Percentiles rank a stretch among this genome's conserved stretches.
Evolutionary conservation across 92 coral and sea anemone genomes (phyloP).

Genomic region (Zoanthus gigantus): DNA sequence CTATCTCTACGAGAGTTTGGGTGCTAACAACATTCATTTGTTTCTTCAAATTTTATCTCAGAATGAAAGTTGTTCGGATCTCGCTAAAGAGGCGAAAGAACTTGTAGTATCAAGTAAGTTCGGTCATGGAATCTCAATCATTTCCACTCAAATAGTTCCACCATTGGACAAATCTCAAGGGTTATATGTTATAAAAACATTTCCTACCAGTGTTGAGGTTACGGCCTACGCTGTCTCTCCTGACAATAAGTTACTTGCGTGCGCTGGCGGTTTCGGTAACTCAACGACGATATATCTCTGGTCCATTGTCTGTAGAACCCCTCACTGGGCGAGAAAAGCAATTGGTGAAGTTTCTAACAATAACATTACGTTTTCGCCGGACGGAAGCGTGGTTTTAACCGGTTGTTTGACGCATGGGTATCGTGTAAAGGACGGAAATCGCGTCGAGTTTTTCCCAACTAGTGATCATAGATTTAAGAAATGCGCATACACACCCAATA

Average conservation of each 20-base stretch:
- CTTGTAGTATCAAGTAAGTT: not conserved
- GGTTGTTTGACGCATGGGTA: slow-evolving; percentile 32
- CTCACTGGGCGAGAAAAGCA: slow-evolving; percentile 21
- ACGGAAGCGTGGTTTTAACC: slow-evolving; percentile 9
- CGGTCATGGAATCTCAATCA: not conserved
- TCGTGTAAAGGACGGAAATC: slow-evolving; percentile 34
- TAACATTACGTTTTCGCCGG: slow-evolving; percentile 35
- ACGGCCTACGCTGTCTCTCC: slow-evolving; percentile 28
- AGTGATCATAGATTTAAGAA: slow-evolving; percentile 13
- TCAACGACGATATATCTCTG: slow-evolving; percentile 18
- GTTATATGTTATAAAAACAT: slow-evolving; percentile 7
- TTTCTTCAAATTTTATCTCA: slow-evolving; percentile 22
- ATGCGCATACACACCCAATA: slow-evolving; percentile 16
- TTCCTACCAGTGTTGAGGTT: slow-evolving; percentile 6
- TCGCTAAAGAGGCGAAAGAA: not conserved
- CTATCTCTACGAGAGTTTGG: not conserved
- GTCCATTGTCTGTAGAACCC: slow-evolving; percentile 17
- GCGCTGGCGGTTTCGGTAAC: not conserved
- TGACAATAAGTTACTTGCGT: slow-evolving; percentile 8
- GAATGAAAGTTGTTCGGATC: not conserved
- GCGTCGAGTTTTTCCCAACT: slow-evolving; percentile 22
- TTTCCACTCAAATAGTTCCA: not conserved
- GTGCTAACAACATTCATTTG: slow-evolving; percentile 16
- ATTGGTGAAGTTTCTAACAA: not conserved
- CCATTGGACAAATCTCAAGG: not conserved